phyloP scores from a whole-genome alignment of 2,797 vertebrate genomes.

The Miichthys miiuy region DNA sequence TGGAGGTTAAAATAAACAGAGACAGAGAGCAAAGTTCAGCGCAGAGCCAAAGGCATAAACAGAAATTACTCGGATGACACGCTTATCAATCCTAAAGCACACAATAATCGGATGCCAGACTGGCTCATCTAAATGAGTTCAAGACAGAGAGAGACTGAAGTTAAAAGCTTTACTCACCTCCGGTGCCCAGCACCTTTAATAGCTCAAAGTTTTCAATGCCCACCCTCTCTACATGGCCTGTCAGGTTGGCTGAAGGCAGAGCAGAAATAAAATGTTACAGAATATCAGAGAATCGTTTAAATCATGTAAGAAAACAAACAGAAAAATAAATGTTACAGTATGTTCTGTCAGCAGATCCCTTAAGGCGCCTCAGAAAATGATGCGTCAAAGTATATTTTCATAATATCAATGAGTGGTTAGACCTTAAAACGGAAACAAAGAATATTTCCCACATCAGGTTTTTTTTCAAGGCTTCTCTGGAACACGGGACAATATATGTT shows the following conservation, averaged over 20 bases:
- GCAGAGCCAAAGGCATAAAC: neutral
- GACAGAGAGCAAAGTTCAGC: slow-evolving; percentile 36
- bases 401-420: neutral
- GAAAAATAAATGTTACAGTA: neutral
- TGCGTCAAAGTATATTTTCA: neutral
- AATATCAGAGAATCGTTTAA: neutral
- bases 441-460: slow-evolving; percentile 22
- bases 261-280: slow-evolving; percentile 26
- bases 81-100: slow-evolving; percentile 24
- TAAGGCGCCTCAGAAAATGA: neutral
- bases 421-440: neutral
- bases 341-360: neutral
- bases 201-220: slow-evolving; percentile 99
- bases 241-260: slow-evolving; percentile 92
- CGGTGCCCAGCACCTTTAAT: slow-evolving; percentile 97
- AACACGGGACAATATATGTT: neutral
- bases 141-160: neutral
- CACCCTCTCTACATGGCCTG: slow-evolving; percentile 96
- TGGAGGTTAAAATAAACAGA: slow-evolving; percentile 70
- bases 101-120: slow-evolving; percentile 1
- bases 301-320: neutral
- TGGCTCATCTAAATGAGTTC: slow-evolving; percentile 10
- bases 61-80: neutral
- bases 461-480: slow-evolving; percentile 30
- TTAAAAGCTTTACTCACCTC: slow-evolving; percentile 88